Evolutionary conservation across 2,888 invertebrate genomes (phyloP), one percentile per base, ranked within the genome.

Genomic region (Oscheius sp.): DNA sequence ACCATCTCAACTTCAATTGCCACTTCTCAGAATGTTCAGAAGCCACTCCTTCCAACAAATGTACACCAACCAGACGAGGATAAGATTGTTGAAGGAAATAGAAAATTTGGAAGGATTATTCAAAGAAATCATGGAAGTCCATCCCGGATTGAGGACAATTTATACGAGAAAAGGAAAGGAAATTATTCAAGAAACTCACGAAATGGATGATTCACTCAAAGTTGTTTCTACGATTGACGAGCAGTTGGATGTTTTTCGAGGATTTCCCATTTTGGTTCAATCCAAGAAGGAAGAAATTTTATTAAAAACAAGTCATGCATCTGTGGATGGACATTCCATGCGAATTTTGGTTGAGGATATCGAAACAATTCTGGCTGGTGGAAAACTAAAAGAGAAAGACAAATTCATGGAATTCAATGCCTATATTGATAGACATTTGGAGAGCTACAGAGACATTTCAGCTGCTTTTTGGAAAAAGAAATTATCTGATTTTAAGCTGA

Each of bases 291-390:
- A 23, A 15, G 48, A 29, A 6, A 12, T 64, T 3, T 10, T 34
- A 10, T 23, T 65, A 15, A 17, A 34, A n/a, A 53, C 52, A n/a
- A 53, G 50, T 34, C 65, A 65, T n/a, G 33, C 27, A 15, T 29
- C 29, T 1, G 55, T 65, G 17, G 65, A 65, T 31, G 65, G 65
- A 6, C 53, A 65, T 25, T 52, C 65, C 1, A 55, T 65, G 55
- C 12, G 25, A n/a, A 27, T 65, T 27, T 25, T 65, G 1, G 55
- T 65, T 5, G 12, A 53, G 4, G 50, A 65, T 15, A 37, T 65
- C 10, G 29, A 52, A 42, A 25, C 12, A 3, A 25, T 65, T 10
- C 25, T 65, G 31, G 20, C 37, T 29, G 42, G 42, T 6, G 29
- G n/a, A 8, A 8, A 12, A 15, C 6, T 65, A 17, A 15, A 53